Evolutionary conservation across 2,113 vertebrate species (phyloP).

Genomic region (Butorides virescens): DNA sequence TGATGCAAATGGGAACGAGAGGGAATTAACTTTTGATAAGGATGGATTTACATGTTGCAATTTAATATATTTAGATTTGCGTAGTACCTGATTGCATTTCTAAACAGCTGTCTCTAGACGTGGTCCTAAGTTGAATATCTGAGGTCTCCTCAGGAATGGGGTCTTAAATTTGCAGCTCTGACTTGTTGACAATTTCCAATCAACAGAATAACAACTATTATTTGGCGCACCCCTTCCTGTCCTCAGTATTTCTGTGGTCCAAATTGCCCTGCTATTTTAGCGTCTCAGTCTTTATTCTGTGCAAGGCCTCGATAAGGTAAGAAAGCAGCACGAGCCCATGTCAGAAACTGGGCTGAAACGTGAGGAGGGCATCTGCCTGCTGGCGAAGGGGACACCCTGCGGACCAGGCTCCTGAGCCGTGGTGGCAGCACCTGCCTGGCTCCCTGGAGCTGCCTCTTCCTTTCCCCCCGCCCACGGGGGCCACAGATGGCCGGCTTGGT

Average conservation of each 20-base stretch:
- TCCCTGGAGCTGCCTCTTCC: background rate
- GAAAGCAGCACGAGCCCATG: accelerated
- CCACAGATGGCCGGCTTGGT: accelerated
- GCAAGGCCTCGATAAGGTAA: background rate
- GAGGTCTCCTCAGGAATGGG: background rate
- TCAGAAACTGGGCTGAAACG: background rate
- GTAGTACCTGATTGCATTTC: background rate
- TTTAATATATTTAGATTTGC: background rate
- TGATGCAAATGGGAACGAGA: background rate
- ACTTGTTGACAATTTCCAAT: background rate
- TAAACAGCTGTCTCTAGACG: background rate
- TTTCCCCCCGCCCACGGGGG: accelerated
- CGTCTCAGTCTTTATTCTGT: background rate
- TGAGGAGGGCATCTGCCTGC: background rate
- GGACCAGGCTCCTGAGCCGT: accelerated
- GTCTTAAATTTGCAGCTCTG: background rate
- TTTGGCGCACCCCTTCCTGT: background rate
- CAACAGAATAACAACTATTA: background rate
- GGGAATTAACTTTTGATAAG: background rate
- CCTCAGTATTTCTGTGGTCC: background rate
- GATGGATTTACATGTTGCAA: background rate
- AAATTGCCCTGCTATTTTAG: background rate
- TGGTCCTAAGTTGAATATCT: background rate
- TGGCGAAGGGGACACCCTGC: background rate
- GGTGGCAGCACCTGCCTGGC: background rate